Evolutionary conservation across 2,797 vertebrate species (phyloP).

Genomic region (Anniella stebbinsi): DNA sequence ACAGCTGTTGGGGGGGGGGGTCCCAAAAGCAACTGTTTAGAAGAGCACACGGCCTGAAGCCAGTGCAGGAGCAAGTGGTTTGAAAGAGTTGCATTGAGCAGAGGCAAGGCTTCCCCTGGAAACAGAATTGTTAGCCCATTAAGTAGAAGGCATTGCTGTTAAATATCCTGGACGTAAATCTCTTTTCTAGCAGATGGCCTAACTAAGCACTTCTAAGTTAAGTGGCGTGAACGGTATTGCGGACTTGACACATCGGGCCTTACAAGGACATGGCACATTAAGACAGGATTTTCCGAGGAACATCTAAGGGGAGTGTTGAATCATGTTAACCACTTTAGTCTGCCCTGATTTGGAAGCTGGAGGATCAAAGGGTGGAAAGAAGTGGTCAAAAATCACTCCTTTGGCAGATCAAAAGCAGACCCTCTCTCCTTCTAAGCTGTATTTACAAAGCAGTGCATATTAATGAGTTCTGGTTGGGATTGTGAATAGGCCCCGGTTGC

Average conservation of each 20-base stretch:
- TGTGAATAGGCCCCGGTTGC: background rate
- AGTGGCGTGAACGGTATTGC: background rate
- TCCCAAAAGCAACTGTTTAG: constrained; percentile 15
- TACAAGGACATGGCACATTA: constrained; percentile 72
- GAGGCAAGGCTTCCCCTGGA: constrained; percentile 40
- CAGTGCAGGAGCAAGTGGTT: background rate
- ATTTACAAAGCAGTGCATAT: constrained; percentile 44
- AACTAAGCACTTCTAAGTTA: constrained; percentile 50
- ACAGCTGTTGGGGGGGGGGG: background rate
- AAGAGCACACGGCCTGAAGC: constrained; percentile 30
- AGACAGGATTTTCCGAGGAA: constrained; percentile 55
- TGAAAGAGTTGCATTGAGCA: background rate
- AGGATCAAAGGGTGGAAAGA: constrained; percentile 55
- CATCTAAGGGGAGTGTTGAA: constrained; percentile 50
- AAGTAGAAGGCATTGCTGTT: constrained; percentile 39
- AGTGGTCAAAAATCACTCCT: constrained; percentile 50
- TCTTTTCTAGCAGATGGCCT: constrained; percentile 63
- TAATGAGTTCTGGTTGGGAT: constrained; percentile 53
- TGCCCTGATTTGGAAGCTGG: constrained; percentile 64
- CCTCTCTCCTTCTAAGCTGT: constrained; percentile 42
- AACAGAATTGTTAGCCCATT: constrained; percentile 49
- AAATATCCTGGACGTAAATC: constrained; percentile 59
- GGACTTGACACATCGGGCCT: constrained; percentile 62
- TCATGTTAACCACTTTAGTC: constrained; percentile 59
- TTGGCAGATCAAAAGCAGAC: constrained; percentile 14